Base-by-base conservation (phyloP, 2,797 vertebrate genomes). In the Tragelaphus eurycerus region DNA sequence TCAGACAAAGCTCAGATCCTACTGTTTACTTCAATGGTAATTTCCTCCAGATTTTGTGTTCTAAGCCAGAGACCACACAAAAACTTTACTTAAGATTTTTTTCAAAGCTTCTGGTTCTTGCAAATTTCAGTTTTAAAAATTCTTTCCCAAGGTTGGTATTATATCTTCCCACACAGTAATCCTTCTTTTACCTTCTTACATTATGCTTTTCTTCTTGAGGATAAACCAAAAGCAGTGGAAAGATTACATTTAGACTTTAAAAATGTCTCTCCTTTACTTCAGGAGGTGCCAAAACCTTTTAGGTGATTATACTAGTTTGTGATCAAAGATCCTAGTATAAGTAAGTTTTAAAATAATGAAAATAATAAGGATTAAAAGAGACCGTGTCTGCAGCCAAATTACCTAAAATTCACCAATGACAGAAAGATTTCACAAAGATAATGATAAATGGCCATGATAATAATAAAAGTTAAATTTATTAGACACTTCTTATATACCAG, bases 21-120 rank as follows among this genome's bases (percentile, higher is more conserved):
- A 78, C 64, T 97, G 79, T 97, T 98, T 98, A 97, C 87, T 95
- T 74, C 31, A 97, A 25, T 25, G 64, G 48, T 96, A 98, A 98
- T 87, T 95, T 98, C 25, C 84, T 98, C 88, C 97, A 98, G 92
- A 98, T 96, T 98, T 97, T 95, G 31, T 96, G 82, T 97, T 95
- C 34, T 89, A 64, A 96, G 43, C 52, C 48, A 97, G 86, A 89
- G 94, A 98, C 93, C 59, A 98, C 96, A 98, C 91, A 98, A 98
- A 98, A 93, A 8, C 27, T 97, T 98, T 98, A 86, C 85, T 95
- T 93, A 89, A 86, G 38, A n/a, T 23, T 59, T 89, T 67, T 93
- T 96, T 90, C 46, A 74, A 98, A 97, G 81, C n/a, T 97, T 96
- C 93, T 90, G 52, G 59, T 85, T 85, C 59, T 97, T 95, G 46